phyloP scores from a whole-genome alignment of 2,113 vertebrate genomes.

The Brachirus orientalis region DNA sequence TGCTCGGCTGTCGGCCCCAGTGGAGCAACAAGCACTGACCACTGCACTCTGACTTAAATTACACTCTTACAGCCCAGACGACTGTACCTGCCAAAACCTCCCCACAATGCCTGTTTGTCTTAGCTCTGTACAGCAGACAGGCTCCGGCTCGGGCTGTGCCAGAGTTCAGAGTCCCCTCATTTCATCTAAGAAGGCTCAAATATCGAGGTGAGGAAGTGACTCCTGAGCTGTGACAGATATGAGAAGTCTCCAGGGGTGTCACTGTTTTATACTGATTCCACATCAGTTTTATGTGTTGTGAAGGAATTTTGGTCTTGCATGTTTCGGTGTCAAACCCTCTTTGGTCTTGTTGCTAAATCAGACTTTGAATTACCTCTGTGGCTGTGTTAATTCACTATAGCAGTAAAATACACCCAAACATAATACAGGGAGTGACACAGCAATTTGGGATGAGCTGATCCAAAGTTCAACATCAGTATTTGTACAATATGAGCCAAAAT shows the following conservation, averaged over 20 bases:
- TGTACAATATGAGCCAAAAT: no score
- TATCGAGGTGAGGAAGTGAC: constrained; percentile 48
- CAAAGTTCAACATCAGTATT: no score
- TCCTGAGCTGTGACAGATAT: constrained; percentile 41
- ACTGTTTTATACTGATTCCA: constrained; percentile 37
- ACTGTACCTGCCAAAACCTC: constrained; percentile 53
- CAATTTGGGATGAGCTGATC: no score
- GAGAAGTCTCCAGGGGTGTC: constrained; percentile 29
- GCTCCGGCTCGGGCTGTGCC: constrained; percentile 48
- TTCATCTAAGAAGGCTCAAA: constrained; percentile 48
- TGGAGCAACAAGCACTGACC: constrained; percentile 8
- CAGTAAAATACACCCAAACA: background rate
- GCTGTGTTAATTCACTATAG: constrained; percentile 22
- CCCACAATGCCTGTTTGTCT: constrained; percentile 46
- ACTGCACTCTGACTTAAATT: constrained; percentile 52
- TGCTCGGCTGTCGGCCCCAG: constrained; percentile 22
- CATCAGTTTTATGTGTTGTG: constrained; percentile 13
- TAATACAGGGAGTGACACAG: no score
- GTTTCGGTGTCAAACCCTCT: constrained; percentile 1
- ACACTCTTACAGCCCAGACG: constrained; percentile 27
- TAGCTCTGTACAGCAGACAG: constrained; percentile 34
- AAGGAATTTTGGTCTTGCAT: constrained; percentile 18
- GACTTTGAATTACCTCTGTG: background rate
- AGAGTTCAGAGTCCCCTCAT: constrained; percentile 63
- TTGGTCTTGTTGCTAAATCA: constrained; percentile 15